Evolutionary conservation across 2,113 vertebrate species (phyloP), one percentile per base, ranked within the genome.

Genomic region (Anhinga anhinga): DNA sequence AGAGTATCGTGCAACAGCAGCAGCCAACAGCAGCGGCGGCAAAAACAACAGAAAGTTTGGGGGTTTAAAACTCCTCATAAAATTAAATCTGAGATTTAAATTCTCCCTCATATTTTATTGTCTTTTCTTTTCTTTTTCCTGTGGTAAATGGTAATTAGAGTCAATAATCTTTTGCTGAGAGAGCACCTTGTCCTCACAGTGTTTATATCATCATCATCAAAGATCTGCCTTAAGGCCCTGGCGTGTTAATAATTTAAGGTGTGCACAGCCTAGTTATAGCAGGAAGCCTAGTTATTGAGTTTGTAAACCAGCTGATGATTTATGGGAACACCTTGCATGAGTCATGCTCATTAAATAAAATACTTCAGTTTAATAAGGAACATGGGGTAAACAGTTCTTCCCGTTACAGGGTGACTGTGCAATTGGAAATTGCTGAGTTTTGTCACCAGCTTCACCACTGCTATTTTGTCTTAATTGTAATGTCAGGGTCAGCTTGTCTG

Each of bases 211-310:
- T 98, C 98, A 99, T 99, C 99, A 99, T 99, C 99, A 99, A 99
- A 99, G 99, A 98, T 99, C 98, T 99, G 99, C 99, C 99, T 99
- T 98, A 98, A 99, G 99, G 99, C 98, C 98, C 97, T 98, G 98
- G 98, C 98, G 98, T 98, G 98, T 99, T 99, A 99, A 99, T 99
- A 99, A 99, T 99, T 99, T 99, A 99, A 99, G 99, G 99, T 99
- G 99, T 98, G 98, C 97, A 98, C 98, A 98, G 98, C 98, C 98
- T 98, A 98, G 98, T 99, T 99, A 98, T 98, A 99, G 98, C 99
- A 99, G 99, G 99, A 99, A 99, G 98, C 98, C 98, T 98, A 98
- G 99, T 99, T 99, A 99, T 99, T 99, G 99, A 99, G 98, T 99
- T 99, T 99, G 99, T 99, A 99, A 99, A 99, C 98, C 98, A 99